Conservation (phyloP, 2,797 vertebrate genomes). For the Cichlasoma orientale region DNA sequence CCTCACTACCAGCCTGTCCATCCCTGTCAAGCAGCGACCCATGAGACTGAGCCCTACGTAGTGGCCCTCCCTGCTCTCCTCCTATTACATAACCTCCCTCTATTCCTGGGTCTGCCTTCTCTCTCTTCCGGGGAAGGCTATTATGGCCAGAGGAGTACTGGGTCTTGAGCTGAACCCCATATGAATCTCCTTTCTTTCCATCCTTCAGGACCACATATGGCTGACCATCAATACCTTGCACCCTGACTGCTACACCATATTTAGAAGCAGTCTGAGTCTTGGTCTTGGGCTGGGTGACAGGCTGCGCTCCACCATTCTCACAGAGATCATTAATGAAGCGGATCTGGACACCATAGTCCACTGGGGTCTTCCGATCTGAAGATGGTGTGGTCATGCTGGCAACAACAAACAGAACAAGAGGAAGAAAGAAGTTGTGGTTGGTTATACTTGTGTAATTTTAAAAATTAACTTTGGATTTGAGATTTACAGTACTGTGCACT, state of each 20-base stretch:
- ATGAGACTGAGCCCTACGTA: conserved; percentile 88
- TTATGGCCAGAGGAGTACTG: conserved; percentile 61
- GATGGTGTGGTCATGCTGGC: conserved; percentile 76
- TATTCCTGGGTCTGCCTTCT: conserved; percentile 44
- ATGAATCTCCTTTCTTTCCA: conserved; percentile 87
- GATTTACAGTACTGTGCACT: background rate
- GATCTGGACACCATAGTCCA: conserved; percentile 94
- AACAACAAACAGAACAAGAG: conserved; percentile 8
- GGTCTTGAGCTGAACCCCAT: conserved; percentile 89
- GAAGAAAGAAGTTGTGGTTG: background rate
- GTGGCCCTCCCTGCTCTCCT: conserved; percentile 53
- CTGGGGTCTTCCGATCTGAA: conserved; percentile 79
- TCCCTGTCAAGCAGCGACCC: conserved; percentile 84
- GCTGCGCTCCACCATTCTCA: conserved; percentile 73
- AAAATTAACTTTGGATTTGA: background rate
- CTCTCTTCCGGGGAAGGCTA: conserved; percentile 80
- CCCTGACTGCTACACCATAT: conserved; percentile 92
- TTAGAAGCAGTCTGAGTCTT: conserved; percentile 63
- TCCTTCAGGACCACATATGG: conserved; percentile 95
- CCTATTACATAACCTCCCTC: conserved; percentile 34
- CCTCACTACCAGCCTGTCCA: conserved; percentile 41
- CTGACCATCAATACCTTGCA: conserved; percentile 94
- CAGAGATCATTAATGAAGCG: conserved; percentile 88
- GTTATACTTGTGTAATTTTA: background rate
- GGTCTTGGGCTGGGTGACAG: conserved; percentile 48